Evolutionary conservation across 2,797 vertebrate genomes (phyloP), one percentile per base, ranked within the genome.

Genomic region (Anguilla megastoma): DNA sequence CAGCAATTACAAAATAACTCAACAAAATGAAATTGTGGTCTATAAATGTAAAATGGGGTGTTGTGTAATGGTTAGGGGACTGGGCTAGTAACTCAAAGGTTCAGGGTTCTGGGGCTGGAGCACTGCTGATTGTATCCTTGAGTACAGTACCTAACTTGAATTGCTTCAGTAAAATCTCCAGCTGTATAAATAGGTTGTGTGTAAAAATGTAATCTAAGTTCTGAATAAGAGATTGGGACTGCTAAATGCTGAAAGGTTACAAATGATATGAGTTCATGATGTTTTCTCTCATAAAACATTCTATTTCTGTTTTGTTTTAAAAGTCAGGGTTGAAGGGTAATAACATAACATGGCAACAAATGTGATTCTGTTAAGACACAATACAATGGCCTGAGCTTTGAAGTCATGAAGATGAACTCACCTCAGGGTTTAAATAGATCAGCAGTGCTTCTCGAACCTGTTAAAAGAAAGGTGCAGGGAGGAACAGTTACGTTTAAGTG

Each of bases 361-460:
- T 33, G 33, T 12, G 27, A 36, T 36, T 21, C 12, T 79, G 36
- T 45, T 41, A 33, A 74, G 36, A 45, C 45, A 36, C 36, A 45
- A 16, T 79, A 36, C 36, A 41, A 14, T 45, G 36, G 74, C 16
- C 12, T 36, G 5, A 79, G 33, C 16, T 8, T 86, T 21, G 1
- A 54, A 10, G 0, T 27, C n/a, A 18, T 69, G 27, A 48, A n/a
- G 5, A 3, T 85, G 10, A 52, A 93, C 95, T 93, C 90, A 96
- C 95, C 7, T 54, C 86, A 85, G 7, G 79, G 45, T 21, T 90
- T 0, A 94, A 21, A 63, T 27, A 87, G 0, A 88, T 90, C 41
- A 87, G 6, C 69, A 96, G 90, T 21, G 92, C 91, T 0, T 95
- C 94, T 84, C 94, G 92, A 52, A 93, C 92, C 95, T 96, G 94